These are phyloP conservation scores for Hippocampus kuda DNA, from an alignment of 2,797 vertebrate species.

Conservation along the genomic window DNA sequence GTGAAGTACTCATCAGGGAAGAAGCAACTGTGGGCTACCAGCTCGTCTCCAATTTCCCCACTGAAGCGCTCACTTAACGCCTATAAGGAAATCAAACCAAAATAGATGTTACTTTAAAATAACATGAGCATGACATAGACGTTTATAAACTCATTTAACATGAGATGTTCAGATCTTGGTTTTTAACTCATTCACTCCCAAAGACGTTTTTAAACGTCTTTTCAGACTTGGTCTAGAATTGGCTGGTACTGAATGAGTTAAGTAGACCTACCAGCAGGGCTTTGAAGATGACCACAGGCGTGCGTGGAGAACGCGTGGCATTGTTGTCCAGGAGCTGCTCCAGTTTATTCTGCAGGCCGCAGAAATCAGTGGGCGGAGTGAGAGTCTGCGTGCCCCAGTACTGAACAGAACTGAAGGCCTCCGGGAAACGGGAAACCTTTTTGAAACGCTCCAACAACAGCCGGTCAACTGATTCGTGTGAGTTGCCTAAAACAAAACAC, in stretches of 20 bases:
- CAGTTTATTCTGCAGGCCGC: conserved; percentile 77
- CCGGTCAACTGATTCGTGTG: conserved; percentile 81
- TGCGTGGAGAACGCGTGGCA: conserved; percentile 85
- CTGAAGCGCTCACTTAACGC: conserved; percentile 94
- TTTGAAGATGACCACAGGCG: conserved; percentile 87
- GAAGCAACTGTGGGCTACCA: conserved; percentile 89
- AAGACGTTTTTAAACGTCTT: too few species aligned
- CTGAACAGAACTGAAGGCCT: conserved; percentile 92
- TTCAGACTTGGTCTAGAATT: too few species aligned
- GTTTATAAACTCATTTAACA: not conserved
- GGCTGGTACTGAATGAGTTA: too few species aligned
- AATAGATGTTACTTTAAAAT: not conserved
- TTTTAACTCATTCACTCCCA: not conserved
- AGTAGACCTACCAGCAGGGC: conserved; percentile 77
- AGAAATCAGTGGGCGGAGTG: conserved; percentile 88
- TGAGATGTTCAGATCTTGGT: not conserved
- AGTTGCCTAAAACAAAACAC: conserved; percentile 65
- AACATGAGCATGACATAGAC: not conserved
- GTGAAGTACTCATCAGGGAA: conserved; percentile 99
- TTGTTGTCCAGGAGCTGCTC: conserved; percentile 89
- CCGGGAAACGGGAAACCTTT: conserved; percentile 86
- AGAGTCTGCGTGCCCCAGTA: conserved; percentile 91
- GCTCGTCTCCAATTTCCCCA: conserved; percentile 89
- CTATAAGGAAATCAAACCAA: conserved; percentile 48
- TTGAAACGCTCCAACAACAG: conserved; percentile 86